Percentiles rank a stretch among this genome's conserved stretches.
Evolutionary conservation across 2,113 vertebrate genomes (phyloP).

Genomic region (Propithecus coquereli): DNA sequence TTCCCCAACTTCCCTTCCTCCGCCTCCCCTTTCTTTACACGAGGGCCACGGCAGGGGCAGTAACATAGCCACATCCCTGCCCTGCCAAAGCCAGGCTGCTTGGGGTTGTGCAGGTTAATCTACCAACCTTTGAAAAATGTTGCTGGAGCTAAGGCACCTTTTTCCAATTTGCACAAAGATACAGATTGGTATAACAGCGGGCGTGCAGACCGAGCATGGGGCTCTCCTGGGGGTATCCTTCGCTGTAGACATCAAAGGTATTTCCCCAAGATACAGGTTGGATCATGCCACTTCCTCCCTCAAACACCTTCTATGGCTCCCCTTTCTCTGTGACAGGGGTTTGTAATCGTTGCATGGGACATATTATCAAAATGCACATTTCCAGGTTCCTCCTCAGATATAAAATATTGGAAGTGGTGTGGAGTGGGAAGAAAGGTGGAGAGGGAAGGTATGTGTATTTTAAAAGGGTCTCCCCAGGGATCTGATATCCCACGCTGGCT

Average conservation of each 20-base stretch:
- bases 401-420: background rate
- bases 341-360: background rate
- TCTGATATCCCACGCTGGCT: background rate
- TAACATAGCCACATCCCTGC: background rate
- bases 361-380: background rate
- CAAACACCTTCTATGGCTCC: background rate
- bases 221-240: background rate
- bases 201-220: background rate
- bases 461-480: background rate
- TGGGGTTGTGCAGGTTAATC: background rate
- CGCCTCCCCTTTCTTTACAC: fast-evolving
- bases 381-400: background rate
- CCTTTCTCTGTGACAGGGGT: background rate
- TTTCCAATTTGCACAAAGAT: background rate
- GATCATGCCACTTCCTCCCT: background rate
- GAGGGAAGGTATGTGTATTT: background rate
- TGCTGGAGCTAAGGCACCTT: background rate
- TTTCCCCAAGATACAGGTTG: background rate
- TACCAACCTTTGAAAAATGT: background rate
- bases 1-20: background rate
- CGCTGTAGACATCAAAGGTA: background rate
- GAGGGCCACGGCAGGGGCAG: background rate
- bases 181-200: fast-evolving
- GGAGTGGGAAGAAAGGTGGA: background rate
- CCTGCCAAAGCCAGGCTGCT: background rate